Conservation (phyloP, 2,113 vertebrate species). For the Actinemys pallida region DNA sequence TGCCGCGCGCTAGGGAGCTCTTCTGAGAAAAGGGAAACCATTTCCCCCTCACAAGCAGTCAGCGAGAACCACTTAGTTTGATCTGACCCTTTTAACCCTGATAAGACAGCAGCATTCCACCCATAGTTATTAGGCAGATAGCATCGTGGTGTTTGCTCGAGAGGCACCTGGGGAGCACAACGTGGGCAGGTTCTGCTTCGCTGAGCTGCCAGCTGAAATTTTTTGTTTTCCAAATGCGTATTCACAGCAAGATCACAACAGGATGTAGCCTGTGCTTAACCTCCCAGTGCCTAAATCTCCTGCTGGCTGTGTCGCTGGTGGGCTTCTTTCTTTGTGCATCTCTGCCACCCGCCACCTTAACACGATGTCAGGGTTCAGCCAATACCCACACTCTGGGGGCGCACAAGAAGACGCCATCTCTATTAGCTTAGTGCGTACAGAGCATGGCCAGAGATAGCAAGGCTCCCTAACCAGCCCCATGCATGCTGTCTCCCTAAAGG, state of each 20-base stretch:
- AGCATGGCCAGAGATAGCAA: accelerated
- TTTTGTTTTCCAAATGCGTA: background rate
- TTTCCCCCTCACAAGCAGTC: background rate
- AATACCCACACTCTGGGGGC: accelerated
- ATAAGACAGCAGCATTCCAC: background rate
- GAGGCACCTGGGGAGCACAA: background rate
- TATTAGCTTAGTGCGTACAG: background rate
- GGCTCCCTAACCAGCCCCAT: accelerated
- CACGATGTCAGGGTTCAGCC: background rate
- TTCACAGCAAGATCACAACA: background rate
- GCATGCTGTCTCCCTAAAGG: accelerated
- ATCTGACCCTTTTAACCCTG: background rate
- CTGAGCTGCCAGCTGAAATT: background rate
- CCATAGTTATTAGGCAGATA: background rate
- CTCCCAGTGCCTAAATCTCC: background rate
- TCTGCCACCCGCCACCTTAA: background rate
- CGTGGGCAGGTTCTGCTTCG: background rate
- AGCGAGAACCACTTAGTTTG: background rate
- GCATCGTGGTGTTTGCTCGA: accelerated
- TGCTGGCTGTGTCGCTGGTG: conserved; percentile 24
- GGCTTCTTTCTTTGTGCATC: background rate
- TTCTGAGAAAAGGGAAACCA: background rate
- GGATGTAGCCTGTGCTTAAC: accelerated
- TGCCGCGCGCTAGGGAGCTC: background rate
- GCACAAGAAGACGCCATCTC: background rate